Conservation (phyloP, 2,888 invertebrate genomes). For the Caenorhabditis zanzibari region DNA sequence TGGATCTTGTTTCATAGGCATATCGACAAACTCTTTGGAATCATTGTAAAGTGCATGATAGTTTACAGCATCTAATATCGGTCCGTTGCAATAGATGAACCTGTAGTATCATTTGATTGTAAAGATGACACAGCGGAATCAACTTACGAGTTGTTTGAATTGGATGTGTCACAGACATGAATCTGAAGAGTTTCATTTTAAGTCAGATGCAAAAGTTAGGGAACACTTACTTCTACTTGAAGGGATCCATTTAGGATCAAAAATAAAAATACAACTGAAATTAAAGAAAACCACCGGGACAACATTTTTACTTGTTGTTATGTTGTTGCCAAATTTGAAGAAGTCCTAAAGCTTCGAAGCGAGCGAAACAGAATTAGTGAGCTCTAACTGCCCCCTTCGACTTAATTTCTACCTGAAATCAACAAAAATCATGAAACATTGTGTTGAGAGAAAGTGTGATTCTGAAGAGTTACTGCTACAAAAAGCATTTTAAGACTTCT, state of each 20-base stretch:
- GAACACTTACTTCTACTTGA: constrained; percentile 33
- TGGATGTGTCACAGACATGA: constrained; percentile 69
- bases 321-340: constrained; percentile 11
- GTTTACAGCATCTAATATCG: constrained; percentile 79
- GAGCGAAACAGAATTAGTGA: constrained; percentile 15
- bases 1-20: constrained; percentile 76
- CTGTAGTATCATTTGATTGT: constrained; percentile 47
- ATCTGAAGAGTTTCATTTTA: constrained; percentile 31
- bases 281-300: constrained; percentile 13
- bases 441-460: constrained; percentile 19
- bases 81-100: constrained; percentile 79
- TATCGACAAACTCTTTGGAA: constrained; percentile 82
- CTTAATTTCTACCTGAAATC: constrained; percentile 25
- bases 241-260: constrained; percentile 23
- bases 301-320: neutral
- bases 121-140: constrained; percentile 1
- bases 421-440: constrained; percentile 13
- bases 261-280: constrained; percentile 1
- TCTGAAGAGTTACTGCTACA: neutral
- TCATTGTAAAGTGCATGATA: constrained; percentile 77
- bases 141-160: constrained; percentile 73
- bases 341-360: constrained; percentile 23
- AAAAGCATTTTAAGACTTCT: constrained; percentile 21
- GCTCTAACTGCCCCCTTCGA: constrained; percentile 1
- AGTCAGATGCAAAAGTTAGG: neutral